A percentile compares a stretch with the other conserved stretches of the same genome.
Conservation (phyloP, 64 coral and sea anemone genomes). For the Montipora capricornis region DNA sequence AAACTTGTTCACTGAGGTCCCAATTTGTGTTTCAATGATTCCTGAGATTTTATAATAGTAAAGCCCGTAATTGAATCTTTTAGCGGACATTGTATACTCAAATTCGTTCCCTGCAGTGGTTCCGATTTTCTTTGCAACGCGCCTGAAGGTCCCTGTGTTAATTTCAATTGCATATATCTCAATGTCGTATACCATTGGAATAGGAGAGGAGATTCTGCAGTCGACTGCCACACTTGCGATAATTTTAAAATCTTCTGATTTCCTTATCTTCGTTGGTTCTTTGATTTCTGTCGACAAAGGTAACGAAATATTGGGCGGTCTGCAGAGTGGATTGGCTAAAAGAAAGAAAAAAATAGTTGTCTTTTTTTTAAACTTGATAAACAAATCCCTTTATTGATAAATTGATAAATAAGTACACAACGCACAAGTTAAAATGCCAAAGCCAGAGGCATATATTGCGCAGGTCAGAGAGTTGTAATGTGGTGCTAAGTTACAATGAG, state of each 20-base stretch:
- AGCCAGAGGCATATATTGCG: too few relatives aligned
- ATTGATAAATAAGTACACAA: too few relatives aligned
- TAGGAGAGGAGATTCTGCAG: constrained; percentile 20
- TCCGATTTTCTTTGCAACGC: not conserved
- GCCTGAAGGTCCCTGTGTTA: not conserved
- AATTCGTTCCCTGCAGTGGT: not conserved
- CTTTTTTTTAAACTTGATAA: too few relatives aligned
- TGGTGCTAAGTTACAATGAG: too few relatives aligned
- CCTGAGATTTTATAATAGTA: constrained; percentile 73
- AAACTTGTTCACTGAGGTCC: constrained; percentile 31
- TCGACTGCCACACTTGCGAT: not conserved
- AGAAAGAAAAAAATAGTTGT: too few relatives aligned
- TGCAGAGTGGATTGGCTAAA: constrained; percentile 64
- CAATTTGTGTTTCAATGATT: constrained; percentile 30
- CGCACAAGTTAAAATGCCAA: too few relatives aligned
- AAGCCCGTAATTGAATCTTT: constrained; percentile 48
- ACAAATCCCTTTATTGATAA: too few relatives aligned
- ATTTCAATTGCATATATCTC: constrained; percentile 7
- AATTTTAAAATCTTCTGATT: constrained; percentile 48
- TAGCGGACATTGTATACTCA: constrained; percentile 22
- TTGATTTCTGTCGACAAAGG: constrained; percentile 48
- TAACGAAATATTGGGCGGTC: constrained; percentile 65
- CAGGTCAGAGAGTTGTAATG: too few relatives aligned
- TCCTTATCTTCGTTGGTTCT: constrained; percentile 47
- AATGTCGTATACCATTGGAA: not conserved